phyloP scores from a whole-genome alignment of 1,140 invertebrate genomes.

The Drosophila busckii region DNA sequence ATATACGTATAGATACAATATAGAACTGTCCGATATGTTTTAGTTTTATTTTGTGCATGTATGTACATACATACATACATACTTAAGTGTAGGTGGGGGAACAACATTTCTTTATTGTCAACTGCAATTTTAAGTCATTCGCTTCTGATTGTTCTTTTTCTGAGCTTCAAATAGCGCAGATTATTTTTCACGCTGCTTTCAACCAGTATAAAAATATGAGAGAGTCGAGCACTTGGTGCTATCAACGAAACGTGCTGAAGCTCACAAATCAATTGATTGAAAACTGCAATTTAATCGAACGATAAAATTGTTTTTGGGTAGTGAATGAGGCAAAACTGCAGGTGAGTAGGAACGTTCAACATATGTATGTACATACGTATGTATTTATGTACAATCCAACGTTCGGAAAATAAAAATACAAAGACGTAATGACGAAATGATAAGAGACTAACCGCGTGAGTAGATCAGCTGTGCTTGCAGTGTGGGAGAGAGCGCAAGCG shows the following conservation, averaged over 20 bases:
- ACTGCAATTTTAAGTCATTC: slow-evolving; percentile 1
- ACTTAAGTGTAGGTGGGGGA: background rate
- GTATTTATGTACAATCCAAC: background rate
- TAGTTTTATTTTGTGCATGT: background rate
- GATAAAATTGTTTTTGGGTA: too few relatives aligned
- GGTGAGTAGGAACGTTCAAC: too few relatives aligned
- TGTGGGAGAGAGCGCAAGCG: background rate
- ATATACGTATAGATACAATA: too few relatives aligned
- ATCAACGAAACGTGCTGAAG: too few relatives aligned
- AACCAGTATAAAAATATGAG: slow-evolving; percentile 6
- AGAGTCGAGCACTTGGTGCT: background rate
- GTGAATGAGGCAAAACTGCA: too few relatives aligned
- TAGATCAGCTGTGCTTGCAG: slow-evolving; percentile 22
- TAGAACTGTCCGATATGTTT: background rate
- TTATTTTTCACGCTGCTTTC: slow-evolving; percentile 55
- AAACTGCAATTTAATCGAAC: too few relatives aligned
- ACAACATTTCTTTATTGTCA: slow-evolving; percentile 1
- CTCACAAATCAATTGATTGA: too few relatives aligned
- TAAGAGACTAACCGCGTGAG: slow-evolving; percentile 25
- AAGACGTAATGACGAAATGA: slow-evolving; percentile 16
- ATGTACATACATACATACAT: background rate
- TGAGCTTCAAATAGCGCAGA: slow-evolving; percentile 30
- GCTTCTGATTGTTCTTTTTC: background rate
- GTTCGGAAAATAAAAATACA: background rate
- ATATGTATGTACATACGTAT: slow-evolving; percentile 2